A percentile compares a stretch with the other conserved stretches of the same genome.
Conservation (phyloP, 2,888 invertebrate species). For the Drosophila peninsularis region DNA sequence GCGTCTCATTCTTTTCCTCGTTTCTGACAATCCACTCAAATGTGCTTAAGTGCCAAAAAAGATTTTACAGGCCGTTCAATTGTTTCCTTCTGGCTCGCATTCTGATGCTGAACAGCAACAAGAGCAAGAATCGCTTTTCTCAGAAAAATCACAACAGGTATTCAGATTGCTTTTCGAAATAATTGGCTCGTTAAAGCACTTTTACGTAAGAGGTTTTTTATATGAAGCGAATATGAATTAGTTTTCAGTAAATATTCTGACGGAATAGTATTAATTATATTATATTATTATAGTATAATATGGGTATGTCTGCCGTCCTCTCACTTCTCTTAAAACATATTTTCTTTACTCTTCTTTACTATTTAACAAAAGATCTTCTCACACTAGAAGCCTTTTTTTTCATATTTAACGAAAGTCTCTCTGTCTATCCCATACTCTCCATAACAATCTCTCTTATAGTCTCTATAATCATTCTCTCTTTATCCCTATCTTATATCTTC, state of each 20-base stretch:
- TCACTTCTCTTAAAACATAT: neutral
- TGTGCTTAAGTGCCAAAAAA: constrained; percentile 19
- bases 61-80: constrained; percentile 20
- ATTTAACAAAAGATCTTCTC: neutral
- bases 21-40: constrained; percentile 29
- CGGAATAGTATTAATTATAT: neutral
- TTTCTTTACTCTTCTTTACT: neutral
- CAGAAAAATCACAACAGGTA: constrained; percentile 22
- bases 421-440: neutral
- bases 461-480: neutral
- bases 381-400: too few relatives aligned
- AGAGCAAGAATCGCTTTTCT: constrained; percentile 18
- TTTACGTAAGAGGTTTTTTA: neutral
- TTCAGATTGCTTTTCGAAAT: constrained; percentile 10
- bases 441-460: too few relatives aligned
- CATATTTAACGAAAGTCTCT: neutral
- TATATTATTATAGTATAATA: neutral
- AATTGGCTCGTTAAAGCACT: constrained; percentile 18
- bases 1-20: constrained; percentile 21
- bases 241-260: rapidly evolving
- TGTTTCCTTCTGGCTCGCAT: constrained; percentile 10
- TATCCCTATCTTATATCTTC: neutral
- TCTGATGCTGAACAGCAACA: constrained; percentile 29
- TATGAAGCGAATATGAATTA: neutral
- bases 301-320: too few relatives aligned